Percentiles rank a stretch among this genome's conserved stretches.
Evolutionary conservation across 2,113 vertebrate genomes (phyloP).

Genomic region (Rhadina sibilatrix): DNA sequence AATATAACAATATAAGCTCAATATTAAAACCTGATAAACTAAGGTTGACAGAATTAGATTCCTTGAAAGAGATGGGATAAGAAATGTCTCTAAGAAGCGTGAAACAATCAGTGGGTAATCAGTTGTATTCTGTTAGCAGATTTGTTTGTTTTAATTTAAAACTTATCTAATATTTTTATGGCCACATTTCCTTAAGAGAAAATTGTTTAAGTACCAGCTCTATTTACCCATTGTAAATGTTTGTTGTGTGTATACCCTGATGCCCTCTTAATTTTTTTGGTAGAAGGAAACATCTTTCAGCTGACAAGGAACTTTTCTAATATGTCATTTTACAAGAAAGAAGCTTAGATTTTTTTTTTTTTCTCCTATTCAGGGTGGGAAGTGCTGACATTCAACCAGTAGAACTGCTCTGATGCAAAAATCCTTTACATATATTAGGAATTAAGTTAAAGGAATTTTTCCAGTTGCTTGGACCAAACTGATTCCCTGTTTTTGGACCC

Average conservation of each 20-base stretch:
- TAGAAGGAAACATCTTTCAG: not conserved
- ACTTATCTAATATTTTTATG: not conserved
- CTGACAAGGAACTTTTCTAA: not conserved
- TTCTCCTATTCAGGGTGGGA: not conserved
- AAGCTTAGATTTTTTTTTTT: not conserved
- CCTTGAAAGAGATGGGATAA: not conserved
- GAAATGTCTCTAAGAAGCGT: not conserved
- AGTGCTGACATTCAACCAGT: not conserved
- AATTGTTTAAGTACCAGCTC: not conserved
- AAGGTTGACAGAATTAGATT: not conserved
- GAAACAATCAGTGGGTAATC: not conserved
- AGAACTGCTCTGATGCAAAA: not conserved
- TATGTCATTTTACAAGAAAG: not conserved
- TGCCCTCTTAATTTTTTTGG: not conserved
- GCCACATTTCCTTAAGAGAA: not conserved
- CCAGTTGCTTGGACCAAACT: not conserved
- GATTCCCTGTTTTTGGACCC: not conserved
- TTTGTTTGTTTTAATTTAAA: not conserved
- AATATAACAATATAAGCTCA: not conserved
- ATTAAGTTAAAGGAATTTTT: not conserved
- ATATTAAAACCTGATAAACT: not conserved
- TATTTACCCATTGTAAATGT: not conserved
- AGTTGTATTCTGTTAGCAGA: not conserved
- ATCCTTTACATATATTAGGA: not conserved
- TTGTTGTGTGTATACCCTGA: not conserved